phyloP scores from a whole-genome alignment of 2,113 vertebrate genomes.

The Callipepla squamata region DNA sequence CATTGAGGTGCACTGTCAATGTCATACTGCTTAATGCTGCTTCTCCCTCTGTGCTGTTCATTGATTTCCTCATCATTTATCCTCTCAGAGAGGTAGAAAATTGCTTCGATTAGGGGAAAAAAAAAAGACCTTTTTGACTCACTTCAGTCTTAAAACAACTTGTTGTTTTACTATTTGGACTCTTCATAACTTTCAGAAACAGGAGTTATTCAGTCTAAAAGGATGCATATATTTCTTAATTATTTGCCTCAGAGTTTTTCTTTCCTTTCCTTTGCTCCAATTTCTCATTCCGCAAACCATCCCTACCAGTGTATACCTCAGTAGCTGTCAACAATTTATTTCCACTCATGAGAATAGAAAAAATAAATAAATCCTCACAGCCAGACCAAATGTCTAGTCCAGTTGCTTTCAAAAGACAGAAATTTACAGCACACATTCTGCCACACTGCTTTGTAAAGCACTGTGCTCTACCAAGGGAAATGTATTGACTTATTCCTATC shows the following conservation, averaged over 20 bases:
- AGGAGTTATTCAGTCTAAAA: background rate
- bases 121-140: background rate
- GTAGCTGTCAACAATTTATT: background rate
- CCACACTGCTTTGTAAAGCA: background rate
- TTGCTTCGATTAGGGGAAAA: background rate
- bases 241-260: background rate
- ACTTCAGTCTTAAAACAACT: background rate
- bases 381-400: background rate
- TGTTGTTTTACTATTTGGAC: background rate
- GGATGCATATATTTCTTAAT: background rate
- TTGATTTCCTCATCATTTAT: conserved; percentile 6
- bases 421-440: background rate
- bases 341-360: background rate
- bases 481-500: background rate
- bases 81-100: background rate
- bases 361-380: background rate
- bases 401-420: background rate
- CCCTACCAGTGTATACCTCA: background rate
- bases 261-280: background rate
- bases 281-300: background rate
- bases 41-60: background rate
- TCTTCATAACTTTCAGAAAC: background rate
- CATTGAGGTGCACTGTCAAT: background rate
- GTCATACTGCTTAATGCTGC: background rate
- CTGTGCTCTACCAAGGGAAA: background rate